Base-by-base conservation (phyloP, 2,113 vertebrate species). In the Garra rufa region DNA sequence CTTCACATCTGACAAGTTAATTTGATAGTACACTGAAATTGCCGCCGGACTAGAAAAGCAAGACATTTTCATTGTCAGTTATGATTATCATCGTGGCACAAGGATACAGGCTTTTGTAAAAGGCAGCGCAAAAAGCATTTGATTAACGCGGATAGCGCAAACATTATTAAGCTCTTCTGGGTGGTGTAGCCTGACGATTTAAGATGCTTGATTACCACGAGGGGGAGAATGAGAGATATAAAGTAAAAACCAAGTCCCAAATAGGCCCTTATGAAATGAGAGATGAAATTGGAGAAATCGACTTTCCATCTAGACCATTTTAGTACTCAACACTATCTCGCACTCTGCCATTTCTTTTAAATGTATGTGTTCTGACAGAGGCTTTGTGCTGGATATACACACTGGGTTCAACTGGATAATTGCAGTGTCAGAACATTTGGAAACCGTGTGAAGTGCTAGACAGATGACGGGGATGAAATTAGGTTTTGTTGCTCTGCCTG, bases 1-100 rank as follows among this genome's bases (percentile, higher is more conserved):
- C 73, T 88, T 85, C 75, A 59, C 52, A 48, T 83, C 84, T 89
- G 89, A 89, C 88, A 87, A 87, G 83, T 88, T 89, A 89, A 88
- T 90, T 90, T 88, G 80, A 88, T 84, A 83, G 76, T 63, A 75
- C 50, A 65, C 67, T 70, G 52, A 84, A 89, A 89, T 73, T 79
- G 81, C 85, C 28, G 85, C 38, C n/a, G 61, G 85, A 90, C 76
- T 63, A 88, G 83, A 90, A 85, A 85, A 83, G 85, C 76, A 79
- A 85, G 83, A 84, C 74, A 76, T 84, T 86, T 87, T 89, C 85
- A 85, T 82, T 84, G 80, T 88, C 85, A 89, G 87, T 88, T 82
- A 90, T 88, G 88, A 88, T 87, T 84, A 88, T 76, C 59, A 71
- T 83, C 61, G 52, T 28, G 50, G 57, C 85, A 76, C 69, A 85